A percentile compares a stretch with the other conserved stretches of the same genome.
Evolutionary conservation across 1,140 invertebrate species (phyloP).

Genomic region (Nasonia longicornis): DNA sequence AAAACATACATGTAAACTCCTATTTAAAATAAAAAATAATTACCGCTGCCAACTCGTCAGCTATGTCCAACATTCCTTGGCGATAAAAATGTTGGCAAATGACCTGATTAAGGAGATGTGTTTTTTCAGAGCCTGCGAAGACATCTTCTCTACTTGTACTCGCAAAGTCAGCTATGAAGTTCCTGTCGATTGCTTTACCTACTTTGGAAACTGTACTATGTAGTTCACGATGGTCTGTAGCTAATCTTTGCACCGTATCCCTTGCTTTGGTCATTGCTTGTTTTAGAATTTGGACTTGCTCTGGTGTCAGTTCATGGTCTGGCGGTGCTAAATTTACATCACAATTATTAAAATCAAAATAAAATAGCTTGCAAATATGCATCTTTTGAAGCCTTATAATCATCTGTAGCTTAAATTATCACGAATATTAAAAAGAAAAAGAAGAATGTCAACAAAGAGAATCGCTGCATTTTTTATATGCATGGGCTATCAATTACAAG

Average conservation of each 20-base stretch:
- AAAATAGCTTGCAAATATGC: not conserved
- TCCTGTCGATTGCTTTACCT: slow-evolving; percentile 95
- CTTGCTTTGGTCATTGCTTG: slow-evolving; percentile 79
- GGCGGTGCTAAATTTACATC: slow-evolving; percentile 69
- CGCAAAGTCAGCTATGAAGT: slow-evolving; percentile 92
- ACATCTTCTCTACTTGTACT: slow-evolving; percentile 89
- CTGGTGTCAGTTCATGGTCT: slow-evolving; percentile 74
- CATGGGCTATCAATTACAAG: not conserved
- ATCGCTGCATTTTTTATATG: not conserved
- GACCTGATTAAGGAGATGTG: slow-evolving; percentile 90
- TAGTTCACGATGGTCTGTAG: slow-evolving; percentile 81
- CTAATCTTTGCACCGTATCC: slow-evolving; percentile 80
- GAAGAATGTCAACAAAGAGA: slow-evolving; percentile 22
- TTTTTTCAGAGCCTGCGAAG: slow-evolving; percentile 83
- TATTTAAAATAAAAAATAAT: slow-evolving; percentile 28
- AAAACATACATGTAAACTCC: not conserved
- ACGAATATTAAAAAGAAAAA: not conserved
- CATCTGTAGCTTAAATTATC: not conserved
- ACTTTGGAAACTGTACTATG: slow-evolving; percentile 96
- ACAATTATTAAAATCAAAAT: not conserved
- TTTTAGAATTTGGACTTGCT: slow-evolving; percentile 77
- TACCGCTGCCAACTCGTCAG: slow-evolving; percentile 81
- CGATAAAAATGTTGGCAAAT: slow-evolving; percentile 96
- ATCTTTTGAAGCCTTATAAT: too few species aligned
- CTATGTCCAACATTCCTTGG: slow-evolving; percentile 91